phyloP scores from a whole-genome alignment of 1,140 invertebrate species.

The Zaprionus tsacasi region DNA sequence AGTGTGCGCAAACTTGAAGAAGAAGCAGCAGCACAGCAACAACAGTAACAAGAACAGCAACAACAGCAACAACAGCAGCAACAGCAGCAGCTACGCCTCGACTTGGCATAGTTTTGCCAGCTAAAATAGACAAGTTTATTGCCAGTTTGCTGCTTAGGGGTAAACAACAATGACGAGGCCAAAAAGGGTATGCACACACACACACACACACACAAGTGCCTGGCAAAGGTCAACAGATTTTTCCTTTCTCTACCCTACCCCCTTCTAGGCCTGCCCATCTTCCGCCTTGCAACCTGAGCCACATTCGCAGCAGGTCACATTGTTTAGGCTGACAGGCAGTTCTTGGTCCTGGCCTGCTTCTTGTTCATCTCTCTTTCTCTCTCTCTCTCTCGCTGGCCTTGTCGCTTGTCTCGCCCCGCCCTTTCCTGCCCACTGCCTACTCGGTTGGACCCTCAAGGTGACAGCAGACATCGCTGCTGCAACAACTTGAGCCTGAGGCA shows the following conservation, averaged over 20 bases:
- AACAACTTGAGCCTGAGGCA: constrained; percentile 59
- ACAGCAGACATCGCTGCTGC: constrained; percentile 30
- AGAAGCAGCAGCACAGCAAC: background rate
- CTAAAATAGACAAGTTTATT: constrained; percentile 82
- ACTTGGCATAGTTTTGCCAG: constrained; percentile 60
- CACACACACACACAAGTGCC: constrained; percentile 51
- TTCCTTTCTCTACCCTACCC: constrained; percentile 23
- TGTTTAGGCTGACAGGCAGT: constrained; percentile 73
- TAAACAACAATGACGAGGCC: constrained; percentile 80
- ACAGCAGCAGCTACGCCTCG: background rate
- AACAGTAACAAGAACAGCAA: background rate
- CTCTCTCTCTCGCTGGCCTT: constrained; percentile 18
- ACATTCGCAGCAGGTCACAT: constrained; percentile 49
- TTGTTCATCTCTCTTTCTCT: background rate
- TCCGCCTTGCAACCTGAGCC: constrained; percentile 20
- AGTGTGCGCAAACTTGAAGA: constrained; percentile 13
- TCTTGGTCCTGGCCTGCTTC: constrained; percentile 41
- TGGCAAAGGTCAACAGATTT: constrained; percentile 73
- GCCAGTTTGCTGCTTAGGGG: constrained; percentile 75
- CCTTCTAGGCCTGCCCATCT: background rate
- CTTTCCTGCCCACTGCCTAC: background rate
- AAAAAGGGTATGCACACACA: constrained; percentile 55
- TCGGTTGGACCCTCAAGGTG: constrained; percentile 62
- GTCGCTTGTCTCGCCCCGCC: background rate
- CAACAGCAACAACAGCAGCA: background rate